Evolutionary conservation across 2,888 invertebrate genomes (phyloP).

Genomic region (Chymomyza procnemis): DNA sequence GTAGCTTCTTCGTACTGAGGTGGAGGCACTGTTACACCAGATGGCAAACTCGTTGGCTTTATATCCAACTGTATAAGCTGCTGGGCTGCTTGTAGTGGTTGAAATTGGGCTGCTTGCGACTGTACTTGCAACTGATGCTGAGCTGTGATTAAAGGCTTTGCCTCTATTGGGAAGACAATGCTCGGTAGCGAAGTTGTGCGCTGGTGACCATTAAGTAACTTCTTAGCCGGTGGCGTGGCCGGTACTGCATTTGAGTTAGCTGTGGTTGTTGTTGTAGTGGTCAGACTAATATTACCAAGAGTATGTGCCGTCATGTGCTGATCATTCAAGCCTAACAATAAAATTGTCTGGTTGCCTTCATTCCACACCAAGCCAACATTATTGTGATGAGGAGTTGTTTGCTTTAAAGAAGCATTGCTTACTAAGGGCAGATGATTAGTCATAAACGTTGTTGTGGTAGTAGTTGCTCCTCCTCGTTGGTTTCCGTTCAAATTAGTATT

Average conservation of each 20-base stretch:
- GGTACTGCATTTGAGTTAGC: slow-evolving; percentile 53
- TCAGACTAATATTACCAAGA: slow-evolving; percentile 71
- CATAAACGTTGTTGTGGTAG: slow-evolving; percentile 69
- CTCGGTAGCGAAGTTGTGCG: slow-evolving; percentile 82
- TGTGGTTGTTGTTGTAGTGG: slow-evolving; percentile 58
- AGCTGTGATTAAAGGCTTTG: slow-evolving; percentile 58
- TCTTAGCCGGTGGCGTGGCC: slow-evolving; percentile 67
- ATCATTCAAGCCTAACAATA: slow-evolving; percentile 80
- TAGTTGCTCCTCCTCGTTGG: slow-evolving; percentile 36
- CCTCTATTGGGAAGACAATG: slow-evolving; percentile 79
- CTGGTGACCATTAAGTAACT: slow-evolving; percentile 80
- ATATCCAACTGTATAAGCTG: slow-evolving; percentile 74
- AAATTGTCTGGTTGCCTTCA: slow-evolving; percentile 81
- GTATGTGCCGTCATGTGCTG: slow-evolving; percentile 77
- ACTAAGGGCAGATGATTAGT: slow-evolving; percentile 29
- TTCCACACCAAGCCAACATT: slow-evolving; percentile 83
- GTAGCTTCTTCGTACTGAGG: slow-evolving; percentile 87
- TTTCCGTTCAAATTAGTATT: background rate
- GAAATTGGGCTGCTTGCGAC: slow-evolving; percentile 63
- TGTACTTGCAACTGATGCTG: slow-evolving; percentile 76
- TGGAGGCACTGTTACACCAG: slow-evolving; percentile 74
- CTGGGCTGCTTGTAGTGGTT: slow-evolving; percentile 63
- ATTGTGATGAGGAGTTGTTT: slow-evolving; percentile 72
- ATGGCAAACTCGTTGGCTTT: slow-evolving; percentile 78
- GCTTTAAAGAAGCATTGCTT: background rate